A percentile compares a stretch with the other conserved stretches of the same genome.
Evolutionary conservation across 2,113 vertebrate species (phyloP).

Genomic region (Sinocyclocheilus anophthalmus): DNA sequence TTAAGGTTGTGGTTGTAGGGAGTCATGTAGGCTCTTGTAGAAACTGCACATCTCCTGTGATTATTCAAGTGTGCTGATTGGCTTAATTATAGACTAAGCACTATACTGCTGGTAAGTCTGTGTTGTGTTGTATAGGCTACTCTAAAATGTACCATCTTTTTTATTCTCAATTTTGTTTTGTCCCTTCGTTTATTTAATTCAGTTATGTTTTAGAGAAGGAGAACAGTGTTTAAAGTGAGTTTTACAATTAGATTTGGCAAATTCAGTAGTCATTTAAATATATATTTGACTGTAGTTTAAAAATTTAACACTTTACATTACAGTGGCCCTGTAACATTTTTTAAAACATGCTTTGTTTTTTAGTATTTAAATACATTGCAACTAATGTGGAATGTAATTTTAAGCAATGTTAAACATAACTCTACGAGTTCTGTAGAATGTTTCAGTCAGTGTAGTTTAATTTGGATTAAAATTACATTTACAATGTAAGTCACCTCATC

Average conservation of each 20-base stretch:
- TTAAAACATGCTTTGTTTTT: not conserved
- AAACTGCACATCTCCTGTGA: constrained; percentile 56
- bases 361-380: not conserved
- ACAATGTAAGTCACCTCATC: not conserved
- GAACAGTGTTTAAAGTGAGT: not conserved
- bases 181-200: not conserved
- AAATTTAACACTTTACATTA: not conserved
- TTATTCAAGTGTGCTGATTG: constrained; percentile 60
- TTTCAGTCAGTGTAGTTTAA: not conserved
- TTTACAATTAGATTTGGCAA: not conserved
- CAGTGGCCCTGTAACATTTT: not conserved
- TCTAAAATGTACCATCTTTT: not conserved
- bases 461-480: not conserved
- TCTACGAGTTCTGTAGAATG: not conserved
- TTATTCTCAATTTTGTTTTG: not conserved
- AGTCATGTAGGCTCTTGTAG: constrained; percentile 52
- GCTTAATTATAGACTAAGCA: constrained; percentile 58
- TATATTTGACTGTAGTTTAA: not conserved
- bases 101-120: constrained; percentile 60
- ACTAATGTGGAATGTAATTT: not conserved
- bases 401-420: not conserved
- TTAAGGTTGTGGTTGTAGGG: constrained; percentile 43
- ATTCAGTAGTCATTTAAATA: not conserved
- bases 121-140: constrained; percentile 40
- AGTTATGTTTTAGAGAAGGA: not conserved